Evolutionary conservation across 2,113 vertebrate genomes (phyloP), one percentile per base, ranked within the genome.

Genomic region (Cheirogaleus medius): DNA sequence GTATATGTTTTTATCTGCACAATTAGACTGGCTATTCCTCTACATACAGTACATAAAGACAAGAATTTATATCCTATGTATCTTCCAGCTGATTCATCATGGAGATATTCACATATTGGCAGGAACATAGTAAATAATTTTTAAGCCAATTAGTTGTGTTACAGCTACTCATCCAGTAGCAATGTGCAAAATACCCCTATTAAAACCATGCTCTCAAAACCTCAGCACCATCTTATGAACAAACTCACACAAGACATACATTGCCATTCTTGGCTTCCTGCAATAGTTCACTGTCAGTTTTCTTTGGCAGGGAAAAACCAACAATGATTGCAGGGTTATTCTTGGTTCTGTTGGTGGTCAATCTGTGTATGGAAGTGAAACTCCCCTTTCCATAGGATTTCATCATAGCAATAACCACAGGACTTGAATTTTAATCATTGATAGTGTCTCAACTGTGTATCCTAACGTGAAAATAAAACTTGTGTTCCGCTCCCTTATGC

Each of bases 381-480:
- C 74, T 95, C 52, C 13, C 20, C 47, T 93, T 83, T 94, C 91
- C 76, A 84, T 42, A 80, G 44, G 9, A 92, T 97, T 96, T 93
- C 91, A 63, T 90, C 89, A 97, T 8, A 90, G 20, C 76, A 49
- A 27, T 90, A 90, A 95, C 80, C 76, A 87, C n/a, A 80, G 69
- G n/a, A 58, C 44, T 96, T 27, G 34, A 80, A 93, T 94, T 87
- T 92, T 85, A 27, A n/a, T 82, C 73, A 39, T 0, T 66, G 84
- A 68, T n/a, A 47, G 54, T 64, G 54, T 80, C 39, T 94, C 89
- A 92, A 74, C 91, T 90, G 44, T 90, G 23, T 56, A 89, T 84
- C 78, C 37, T 89, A 89, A 97, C 37, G 49, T 89, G 89, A 95
- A 96, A 98, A 96, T 68, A 39, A 83, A 97, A 86, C 87, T 87